Base-by-base conservation (phyloP, 2,888 invertebrate genomes). In the Heteropelma amictum region DNA sequence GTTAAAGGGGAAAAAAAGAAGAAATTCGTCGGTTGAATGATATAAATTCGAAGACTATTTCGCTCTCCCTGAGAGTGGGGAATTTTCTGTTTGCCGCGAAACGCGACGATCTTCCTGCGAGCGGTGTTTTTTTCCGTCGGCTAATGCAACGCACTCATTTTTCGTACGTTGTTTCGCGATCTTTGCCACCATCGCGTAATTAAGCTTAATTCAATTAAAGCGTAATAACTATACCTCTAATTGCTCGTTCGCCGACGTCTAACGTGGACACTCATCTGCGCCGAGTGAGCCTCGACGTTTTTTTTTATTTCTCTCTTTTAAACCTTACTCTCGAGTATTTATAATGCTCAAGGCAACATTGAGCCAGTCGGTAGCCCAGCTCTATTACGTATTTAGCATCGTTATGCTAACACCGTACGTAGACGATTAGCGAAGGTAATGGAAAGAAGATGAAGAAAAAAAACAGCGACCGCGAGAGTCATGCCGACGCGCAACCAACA, bases 331-430 rank as follows among this genome's bases (percentile, higher is more conserved):
- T n/a, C 10, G 40, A 61, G 38, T 75, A 75, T 75, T 75, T 71
- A 71, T 75, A 75, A 75, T 71, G 30, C 40, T 61, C 71, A 70
- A 71, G 75, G 71, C 49, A 42, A 67, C 54, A 40, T 8, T 7
- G 28, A 51, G 51, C 14, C n/a, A 19, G 17, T 35, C 14, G 23
- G 14, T 28, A 40, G 53, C 45, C 26, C 28, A 33, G 47, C 47
- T 60, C 70, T 30, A 67, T 71, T 56, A 71, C 38, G 49, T 42
- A 51, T 61, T 67, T 71, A 60, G 54, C 61, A 61, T 61, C 54
- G 26, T 61, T 61, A 56, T 54, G 67, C 47, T 61, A 67, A 65
- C 33, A 30, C 14, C 30, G 28, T 3, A n/a, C 23, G 10, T 19
- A 3, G 19, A 49, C 12, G 51, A 45, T 58, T 30, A 51, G 40